Evolutionary conservation across 2,888 invertebrate species (phyloP), one percentile per base, ranked within the genome.

Genomic region (Thecophora atra): DNA sequence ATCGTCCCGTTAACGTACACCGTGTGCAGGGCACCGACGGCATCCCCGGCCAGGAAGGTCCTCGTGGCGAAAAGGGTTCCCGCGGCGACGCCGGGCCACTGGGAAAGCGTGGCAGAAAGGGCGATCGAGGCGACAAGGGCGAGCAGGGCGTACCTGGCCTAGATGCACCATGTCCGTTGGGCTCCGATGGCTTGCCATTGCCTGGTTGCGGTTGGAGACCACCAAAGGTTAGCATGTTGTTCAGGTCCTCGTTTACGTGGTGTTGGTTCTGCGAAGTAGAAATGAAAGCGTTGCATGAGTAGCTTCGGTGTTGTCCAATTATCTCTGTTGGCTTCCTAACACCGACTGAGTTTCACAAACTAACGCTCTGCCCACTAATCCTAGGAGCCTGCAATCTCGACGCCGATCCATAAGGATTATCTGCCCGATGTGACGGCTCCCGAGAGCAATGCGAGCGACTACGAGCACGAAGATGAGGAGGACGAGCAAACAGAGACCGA

Each of bases 141-240:
- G 97, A 97, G 82, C 95, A 96, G 89, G 98, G 98, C 79, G 97
- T 97, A 78, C 98, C 98, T 47, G 98, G 98, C 51, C 89, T 99
- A 81, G 98, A 99, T 88, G 99, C 99, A 60, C 98, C 98, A n/a
- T 99, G 99, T 89, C 99, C 99, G 77, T 89, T 98, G 73, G 99
- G 97, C 72, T 92, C 94, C 67, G 98, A 99, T 87, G 99, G 99
- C 75, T 90, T 98, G 82, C 98, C 98, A 75, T 88, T 99, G 81
- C 96, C 97, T 70, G 98, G 97, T 81, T 99, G 98, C 87, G 97
- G 96, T 80, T 97, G 96, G 96, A 89, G 94, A 87, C 93, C 95
- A 79, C 91, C 92, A 81, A 94, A 94, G 91, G 94, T 94, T 91
- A 82, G 80, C 80, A 80, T 79, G 79, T 26, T 58, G 42, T 51